Evolutionary conservation across 30 jellyfish, hydroid and myxozoan species (phyloP), one percentile per base, ranked within the genome.

Genomic region (Hydractinia echinata): DNA sequence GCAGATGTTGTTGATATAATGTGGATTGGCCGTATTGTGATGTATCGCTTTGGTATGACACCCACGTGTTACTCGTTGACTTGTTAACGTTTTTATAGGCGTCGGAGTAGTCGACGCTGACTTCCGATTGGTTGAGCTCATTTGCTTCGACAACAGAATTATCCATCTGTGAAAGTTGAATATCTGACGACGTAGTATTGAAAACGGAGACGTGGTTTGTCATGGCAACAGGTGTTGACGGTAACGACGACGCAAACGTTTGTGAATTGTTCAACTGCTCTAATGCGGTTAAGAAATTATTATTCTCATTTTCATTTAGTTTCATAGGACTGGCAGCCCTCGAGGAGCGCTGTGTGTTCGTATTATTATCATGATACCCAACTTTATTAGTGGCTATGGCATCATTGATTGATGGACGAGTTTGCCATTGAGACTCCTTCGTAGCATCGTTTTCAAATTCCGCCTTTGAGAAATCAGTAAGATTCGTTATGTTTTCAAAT

Each of bases 381-480:
- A 64, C 74, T 64, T 64, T 64, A 64, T 64, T 64, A 8, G 74
- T 64, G 19, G 19, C 74, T n/a, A 64, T 64, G 74, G 74, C 74
- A 64, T 64, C 74, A 51, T 64, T 64, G 19, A 64, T 64, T 13
- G 74, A 64, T 64, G 74, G 74, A n/a, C 74, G 19, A 6, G 10
- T 7, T 64, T 64, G 51, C 74, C 74, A 64, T 30, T 30, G 44
- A 30, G 44, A 30, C 19, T 64, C 74, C 51, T 64, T 64, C 51
- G 10, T 64, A 6, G 19, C 39, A 7, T 44, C 19, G 74, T 64
- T 64, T n/a, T 64, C 74, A 13, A 64, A 64, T 9, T 44, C 10
- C 8, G 74, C 19, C 19, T 44, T 64, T 7, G 74, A 64, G 18
- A 64, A 64, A 13, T 64, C 39, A 9, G 51, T 51, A 7, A 64